Evolutionary conservation across 2,113 vertebrate species (phyloP).

Genomic region (Aspiorhynchus laticeps): DNA sequence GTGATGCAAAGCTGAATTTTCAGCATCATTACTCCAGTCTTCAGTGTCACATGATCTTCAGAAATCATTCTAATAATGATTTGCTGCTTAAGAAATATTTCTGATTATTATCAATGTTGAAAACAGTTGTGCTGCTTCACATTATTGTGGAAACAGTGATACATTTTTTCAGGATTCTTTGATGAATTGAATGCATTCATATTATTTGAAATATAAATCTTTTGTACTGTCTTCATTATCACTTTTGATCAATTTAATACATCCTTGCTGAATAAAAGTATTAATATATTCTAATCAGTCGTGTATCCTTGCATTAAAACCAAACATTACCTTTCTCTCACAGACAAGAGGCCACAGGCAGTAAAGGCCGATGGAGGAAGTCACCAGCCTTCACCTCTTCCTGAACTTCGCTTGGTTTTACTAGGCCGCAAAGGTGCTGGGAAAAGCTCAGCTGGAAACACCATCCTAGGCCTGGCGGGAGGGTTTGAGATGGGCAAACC

Average conservation of each 20-base stretch:
- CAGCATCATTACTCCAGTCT: not conserved
- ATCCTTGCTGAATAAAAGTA: not conserved
- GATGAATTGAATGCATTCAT: too few relatives aligned
- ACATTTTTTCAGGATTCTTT: too few relatives aligned
- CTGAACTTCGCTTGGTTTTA: slow-evolving; percentile 72
- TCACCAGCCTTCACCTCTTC: slow-evolving; percentile 42
- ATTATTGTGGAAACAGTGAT: too few relatives aligned
- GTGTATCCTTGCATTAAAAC: not conserved
- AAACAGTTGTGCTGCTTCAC: too few relatives aligned
- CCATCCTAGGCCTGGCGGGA: slow-evolving; percentile 64
- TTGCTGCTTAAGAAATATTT: not conserved
- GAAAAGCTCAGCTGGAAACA: slow-evolving; percentile 73
- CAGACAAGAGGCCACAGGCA: slow-evolving; percentile 62
- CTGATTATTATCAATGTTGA: too few relatives aligned
- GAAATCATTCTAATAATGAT: too few relatives aligned
- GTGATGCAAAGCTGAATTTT: not conserved
- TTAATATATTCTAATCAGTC: not conserved
- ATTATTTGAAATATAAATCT: too few relatives aligned
- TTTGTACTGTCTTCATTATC: not conserved
- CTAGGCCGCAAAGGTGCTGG: slow-evolving; percentile 74
- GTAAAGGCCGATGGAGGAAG: slow-evolving; percentile 42
- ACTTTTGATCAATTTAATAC: not conserved
- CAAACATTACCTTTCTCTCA: slow-evolving; percentile 61
- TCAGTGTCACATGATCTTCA: too few relatives aligned
- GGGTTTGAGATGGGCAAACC: slow-evolving; percentile 68